phyloP scores from a whole-genome alignment of 2,113 vertebrate genomes.

The Notothenia rossii region DNA sequence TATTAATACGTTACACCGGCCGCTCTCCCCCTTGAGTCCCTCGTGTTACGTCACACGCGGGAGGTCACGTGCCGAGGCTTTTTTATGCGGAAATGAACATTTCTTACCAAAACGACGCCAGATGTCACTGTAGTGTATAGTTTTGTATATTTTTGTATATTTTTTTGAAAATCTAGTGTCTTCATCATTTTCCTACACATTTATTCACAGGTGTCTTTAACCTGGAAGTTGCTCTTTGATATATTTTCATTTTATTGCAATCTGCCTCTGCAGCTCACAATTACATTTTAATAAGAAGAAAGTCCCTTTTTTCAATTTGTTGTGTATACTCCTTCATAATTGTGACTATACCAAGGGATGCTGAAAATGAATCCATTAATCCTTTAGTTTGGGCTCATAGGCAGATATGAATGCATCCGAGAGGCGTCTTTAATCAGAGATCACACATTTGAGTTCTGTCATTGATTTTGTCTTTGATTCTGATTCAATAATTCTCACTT shows the following conservation, averaged over 20 bases:
- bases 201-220: too few relatives aligned
- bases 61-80: too few relatives aligned
- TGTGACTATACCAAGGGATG: conserved; percentile 11
- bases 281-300: conserved; percentile 2
- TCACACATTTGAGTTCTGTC: conserved; percentile 9
- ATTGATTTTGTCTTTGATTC: conserved; percentile 10
- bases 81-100: too few relatives aligned
- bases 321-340: conserved; percentile 15
- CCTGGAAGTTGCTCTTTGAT: too few relatives aligned
- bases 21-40: too few relatives aligned
- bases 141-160: too few relatives aligned
- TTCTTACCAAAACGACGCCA: too few relatives aligned
- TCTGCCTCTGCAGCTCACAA: not conserved
- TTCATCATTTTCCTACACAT: too few relatives aligned
- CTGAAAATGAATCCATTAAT: conserved; percentile 23
- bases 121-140: too few relatives aligned
- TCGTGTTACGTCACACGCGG: too few relatives aligned
- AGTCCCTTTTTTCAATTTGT: not conserved
- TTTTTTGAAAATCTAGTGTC: too few relatives aligned
- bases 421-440: conserved; percentile 29
- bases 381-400: conserved; percentile 7
- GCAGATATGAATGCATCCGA: conserved; percentile 8
- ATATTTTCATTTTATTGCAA: not conserved
- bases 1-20: too few relatives aligned
- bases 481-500: conserved; percentile 28